Base-by-base conservation (phyloP, 2,888 invertebrate species). In the Lepidonotus clava region DNA sequence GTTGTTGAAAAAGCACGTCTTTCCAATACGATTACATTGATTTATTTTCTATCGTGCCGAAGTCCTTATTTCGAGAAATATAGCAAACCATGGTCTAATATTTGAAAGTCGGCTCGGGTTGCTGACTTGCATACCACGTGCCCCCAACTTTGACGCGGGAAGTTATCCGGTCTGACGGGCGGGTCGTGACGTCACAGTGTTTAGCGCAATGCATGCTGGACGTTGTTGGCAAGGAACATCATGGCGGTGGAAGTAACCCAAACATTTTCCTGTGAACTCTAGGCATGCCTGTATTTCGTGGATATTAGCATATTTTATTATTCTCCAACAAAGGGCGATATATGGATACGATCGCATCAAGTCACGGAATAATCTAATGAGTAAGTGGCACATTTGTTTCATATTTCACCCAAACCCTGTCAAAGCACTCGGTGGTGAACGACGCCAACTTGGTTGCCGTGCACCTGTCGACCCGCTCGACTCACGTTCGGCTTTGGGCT, bases 181-280 rank as follows among this genome's bases (percentile, higher is more conserved):
- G 1, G 28, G 36, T 11, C 8, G 28, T 83, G 83, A 83, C 83
- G 83, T 83, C 83, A 83, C 24, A 8, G 46, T 83, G 83, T 83
- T 83, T 83, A 51, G 83, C 84, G 84, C 84, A 36, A 61, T 84
- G 84, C 84, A 84, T 84, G 53, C 40, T 84, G 84, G 84, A 56
- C 36, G 84, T 61, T 56, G 84, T 84, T 84, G 84, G 84, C 66
- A 84, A 84, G 84, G 84, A 56, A 84, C 53, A 83, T 83, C 53
- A 84, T 84, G 84, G 84, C 84, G 66, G 84, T 40, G 41, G 67
- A 46, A 51, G 38, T 46, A 32, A 34, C 83, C 83, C 51, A 83
- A 83, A 83, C 83, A 83, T 18, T n/a, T n/a, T 14, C 28, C n/a
- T 28, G 56, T n/a, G 34, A 84, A 40, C 36, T 40, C 8, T 76